These are phyloP conservation scores for Battus philenor DNA, from an alignment of 1,140 invertebrate genomes.

Conservation along the genomic window DNA sequence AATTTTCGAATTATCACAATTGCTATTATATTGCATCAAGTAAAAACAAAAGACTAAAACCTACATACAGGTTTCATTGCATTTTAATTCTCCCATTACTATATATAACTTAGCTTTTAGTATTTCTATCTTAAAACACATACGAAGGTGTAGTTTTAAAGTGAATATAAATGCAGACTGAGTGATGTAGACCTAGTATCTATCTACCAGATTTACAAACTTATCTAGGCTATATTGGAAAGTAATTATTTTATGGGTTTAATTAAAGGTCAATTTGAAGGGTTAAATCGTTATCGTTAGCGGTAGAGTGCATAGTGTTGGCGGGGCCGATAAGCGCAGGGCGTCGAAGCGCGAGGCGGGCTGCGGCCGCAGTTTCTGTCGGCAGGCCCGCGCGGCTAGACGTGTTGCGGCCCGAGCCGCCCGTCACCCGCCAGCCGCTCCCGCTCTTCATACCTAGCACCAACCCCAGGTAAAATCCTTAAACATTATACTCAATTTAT, in stretches of 20 bases:
- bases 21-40: too few relatives aligned
- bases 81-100: too few relatives aligned
- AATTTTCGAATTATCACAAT: too few relatives aligned
- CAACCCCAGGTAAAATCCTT: conserved; percentile 51
- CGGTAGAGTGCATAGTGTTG: conserved; percentile 51
- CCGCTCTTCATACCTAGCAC: conserved; percentile 31
- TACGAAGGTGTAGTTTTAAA: too few relatives aligned
- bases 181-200: too few relatives aligned
- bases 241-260: conserved; percentile 11
- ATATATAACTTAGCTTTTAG: too few relatives aligned
- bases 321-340: conserved; percentile 55
- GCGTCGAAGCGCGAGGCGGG: conserved; percentile 28
- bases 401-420: conserved; percentile 52
- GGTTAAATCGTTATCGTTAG: conserved; percentile 56
- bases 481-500: conserved; percentile 5
- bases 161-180: too few relatives aligned
- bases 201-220: too few relatives aligned
- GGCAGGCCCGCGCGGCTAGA: conserved; percentile 58
- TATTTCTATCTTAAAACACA: too few relatives aligned
- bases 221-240: too few relatives aligned
- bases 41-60: too few relatives aligned
- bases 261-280: conserved; percentile 33
- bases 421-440: conserved; percentile 40
- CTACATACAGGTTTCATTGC: too few relatives aligned
- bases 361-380: conserved; percentile 55